A percentile compares a stretch with the other conserved stretches of the same genome.
phyloP scores from a whole-genome alignment of 2,888 invertebrate genomes.

The Lycaena phlaeas region DNA sequence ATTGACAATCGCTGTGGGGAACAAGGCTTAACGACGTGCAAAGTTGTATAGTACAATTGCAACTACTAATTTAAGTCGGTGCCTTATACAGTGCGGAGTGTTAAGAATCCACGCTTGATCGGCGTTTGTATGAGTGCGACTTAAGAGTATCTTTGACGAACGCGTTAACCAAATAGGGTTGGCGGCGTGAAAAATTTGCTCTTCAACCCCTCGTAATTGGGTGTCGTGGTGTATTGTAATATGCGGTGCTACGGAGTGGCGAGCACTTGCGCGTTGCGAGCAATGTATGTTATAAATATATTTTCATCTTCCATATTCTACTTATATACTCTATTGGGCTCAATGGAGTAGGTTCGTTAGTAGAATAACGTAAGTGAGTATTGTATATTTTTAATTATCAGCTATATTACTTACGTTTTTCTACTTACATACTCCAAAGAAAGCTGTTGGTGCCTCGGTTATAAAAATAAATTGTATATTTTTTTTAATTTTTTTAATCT shows the following conservation, averaged over 20 bases:
- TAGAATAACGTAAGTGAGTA: too few species aligned
- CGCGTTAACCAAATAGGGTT: constrained; percentile 62
- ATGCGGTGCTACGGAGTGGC: constrained; percentile 16
- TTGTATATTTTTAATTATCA: too few species aligned
- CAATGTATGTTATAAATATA: too few species aligned
- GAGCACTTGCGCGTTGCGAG: too few species aligned
- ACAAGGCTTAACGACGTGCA: constrained; percentile 37
- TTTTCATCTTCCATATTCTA: too few species aligned
- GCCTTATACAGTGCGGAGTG: constrained; percentile 61
- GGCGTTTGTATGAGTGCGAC: constrained; percentile 66
- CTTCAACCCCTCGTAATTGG: constrained; percentile 66
- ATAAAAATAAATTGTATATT: too few species aligned
- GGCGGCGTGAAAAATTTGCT: constrained; percentile 64
- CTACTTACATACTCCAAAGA: too few species aligned
- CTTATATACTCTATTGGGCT: too few species aligned
- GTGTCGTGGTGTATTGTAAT: constrained; percentile 47
- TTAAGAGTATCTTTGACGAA: constrained; percentile 55
- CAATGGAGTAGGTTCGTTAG: too few species aligned
- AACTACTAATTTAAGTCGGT: constrained; percentile 64
- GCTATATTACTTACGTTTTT: too few species aligned
- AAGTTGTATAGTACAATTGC: constrained; percentile 56
- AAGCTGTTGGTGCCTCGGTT: too few species aligned
- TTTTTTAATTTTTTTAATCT: too few species aligned
- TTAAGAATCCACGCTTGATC: constrained; percentile 64
- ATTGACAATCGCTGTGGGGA: constrained; percentile 43